Conservation (phyloP, 2,888 invertebrate genomes). For the Leptopilina drosophilae region DNA sequence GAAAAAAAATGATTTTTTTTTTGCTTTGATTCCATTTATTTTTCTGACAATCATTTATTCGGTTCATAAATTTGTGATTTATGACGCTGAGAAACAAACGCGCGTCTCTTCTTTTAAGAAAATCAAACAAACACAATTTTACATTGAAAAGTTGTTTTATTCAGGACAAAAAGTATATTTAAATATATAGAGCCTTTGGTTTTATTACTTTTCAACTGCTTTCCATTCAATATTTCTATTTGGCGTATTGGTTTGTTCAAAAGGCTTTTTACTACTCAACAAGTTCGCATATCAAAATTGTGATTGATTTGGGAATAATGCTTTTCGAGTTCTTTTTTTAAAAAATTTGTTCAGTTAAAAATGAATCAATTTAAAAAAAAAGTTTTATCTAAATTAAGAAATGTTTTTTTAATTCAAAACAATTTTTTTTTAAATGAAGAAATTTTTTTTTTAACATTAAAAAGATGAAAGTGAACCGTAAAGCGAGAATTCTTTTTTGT, state of each 20-base stretch:
- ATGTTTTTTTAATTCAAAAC: too few relatives aligned
- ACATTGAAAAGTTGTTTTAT: not conserved
- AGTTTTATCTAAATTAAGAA: too few relatives aligned
- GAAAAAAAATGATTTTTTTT: not conserved
- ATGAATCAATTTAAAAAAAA: not conserved
- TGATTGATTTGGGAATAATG: not conserved
- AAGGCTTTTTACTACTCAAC: conserved; percentile 5
- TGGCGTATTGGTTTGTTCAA: not conserved
- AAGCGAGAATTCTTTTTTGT: too few relatives aligned
- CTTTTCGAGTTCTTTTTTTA: not conserved
- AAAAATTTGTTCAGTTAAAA: not conserved
- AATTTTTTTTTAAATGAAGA: too few relatives aligned
- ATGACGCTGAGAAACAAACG: not conserved
- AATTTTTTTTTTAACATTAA: too few relatives aligned
- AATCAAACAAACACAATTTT: not conserved
- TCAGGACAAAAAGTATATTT: not conserved
- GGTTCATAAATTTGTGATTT: conserved; percentile 10
- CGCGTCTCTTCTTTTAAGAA: not conserved
- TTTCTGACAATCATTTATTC: not conserved
- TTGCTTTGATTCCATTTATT: not conserved
- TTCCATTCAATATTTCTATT: not conserved
- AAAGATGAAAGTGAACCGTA: too few relatives aligned
- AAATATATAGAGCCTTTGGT: not conserved
- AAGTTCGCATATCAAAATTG: conserved; percentile 4
- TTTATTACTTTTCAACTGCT: conserved; percentile 7